These are phyloP conservation scores for Bubo bubo DNA, from an alignment of 2,113 vertebrate genomes.

Conservation along the genomic window DNA sequence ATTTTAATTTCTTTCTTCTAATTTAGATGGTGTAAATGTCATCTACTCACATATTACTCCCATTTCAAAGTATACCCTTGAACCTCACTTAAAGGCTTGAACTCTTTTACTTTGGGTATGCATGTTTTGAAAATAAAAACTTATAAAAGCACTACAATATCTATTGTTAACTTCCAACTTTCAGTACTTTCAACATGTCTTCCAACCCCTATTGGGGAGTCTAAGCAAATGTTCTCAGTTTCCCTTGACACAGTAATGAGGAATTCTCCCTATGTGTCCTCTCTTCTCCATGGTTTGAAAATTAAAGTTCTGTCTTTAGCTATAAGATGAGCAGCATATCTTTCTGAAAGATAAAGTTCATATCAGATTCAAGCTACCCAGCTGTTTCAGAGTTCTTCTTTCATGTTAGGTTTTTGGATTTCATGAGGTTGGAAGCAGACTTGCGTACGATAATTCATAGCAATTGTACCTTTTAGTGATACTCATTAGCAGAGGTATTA, in stretches of 20 bases:
- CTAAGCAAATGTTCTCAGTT: constrained; percentile 8
- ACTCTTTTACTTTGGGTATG: background rate
- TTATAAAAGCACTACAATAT: background rate
- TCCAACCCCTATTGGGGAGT: background rate
- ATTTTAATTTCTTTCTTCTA: constrained; percentile 26
- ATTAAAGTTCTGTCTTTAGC: constrained; percentile 38
- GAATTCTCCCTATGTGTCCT: constrained; percentile 3
- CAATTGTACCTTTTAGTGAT: background rate
- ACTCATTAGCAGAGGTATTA: background rate
- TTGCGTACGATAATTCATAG: background rate
- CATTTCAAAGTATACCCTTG: background rate
- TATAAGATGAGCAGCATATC: background rate
- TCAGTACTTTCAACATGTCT: background rate
- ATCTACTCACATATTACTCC: background rate
- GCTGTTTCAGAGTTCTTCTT: constrained; percentile 5
- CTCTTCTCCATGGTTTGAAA: constrained; percentile 12
- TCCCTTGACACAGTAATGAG: constrained; percentile 15
- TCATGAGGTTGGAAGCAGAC: background rate
- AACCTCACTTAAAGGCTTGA: background rate
- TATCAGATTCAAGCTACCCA: constrained; percentile 23
- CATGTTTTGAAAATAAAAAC: constrained; percentile 12
- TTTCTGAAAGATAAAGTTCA: constrained; percentile 15
- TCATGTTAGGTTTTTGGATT: background rate
- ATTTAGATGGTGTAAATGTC: background rate
- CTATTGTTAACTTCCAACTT: constrained; percentile 3